Conservation (phyloP, 2,113 vertebrate species). For the Ceratotherium simum region DNA sequence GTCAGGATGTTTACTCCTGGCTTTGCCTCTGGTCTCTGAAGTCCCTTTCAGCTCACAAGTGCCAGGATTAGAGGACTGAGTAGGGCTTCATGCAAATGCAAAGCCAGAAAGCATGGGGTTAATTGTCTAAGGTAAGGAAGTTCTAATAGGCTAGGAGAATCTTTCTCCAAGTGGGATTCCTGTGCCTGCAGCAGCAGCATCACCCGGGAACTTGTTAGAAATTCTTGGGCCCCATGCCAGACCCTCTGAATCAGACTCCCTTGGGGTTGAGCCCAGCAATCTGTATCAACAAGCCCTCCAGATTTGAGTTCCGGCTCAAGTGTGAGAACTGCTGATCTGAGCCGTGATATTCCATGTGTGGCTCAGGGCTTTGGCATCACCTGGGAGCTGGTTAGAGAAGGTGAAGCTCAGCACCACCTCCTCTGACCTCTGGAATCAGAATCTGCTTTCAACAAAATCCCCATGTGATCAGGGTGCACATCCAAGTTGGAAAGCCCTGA, state of each 20-base stretch:
- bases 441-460: neutral
- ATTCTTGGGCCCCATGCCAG: neutral
- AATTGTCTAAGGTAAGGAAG: neutral
- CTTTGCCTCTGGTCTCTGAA: slow-evolving; percentile 21
- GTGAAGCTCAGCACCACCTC: neutral
- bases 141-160: neutral
- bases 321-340: neutral
- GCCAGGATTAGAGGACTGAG: neutral
- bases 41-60: neutral
- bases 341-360: neutral
- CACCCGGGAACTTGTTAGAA: neutral
- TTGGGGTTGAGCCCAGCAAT: neutral
- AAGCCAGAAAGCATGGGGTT: neutral
- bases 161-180: neutral
- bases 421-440: neutral
- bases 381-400: neutral
- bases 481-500: neutral
- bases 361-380: neutral
- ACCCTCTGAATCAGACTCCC: neutral
- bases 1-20: neutral
- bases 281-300: neutral
- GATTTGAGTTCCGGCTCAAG: neutral
- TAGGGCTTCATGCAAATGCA: neutral
- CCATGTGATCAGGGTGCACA: neutral
- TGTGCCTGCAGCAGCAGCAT: neutral